Conservation (phyloP, 2,113 vertebrate genomes). For the Scolopax mira region DNA sequence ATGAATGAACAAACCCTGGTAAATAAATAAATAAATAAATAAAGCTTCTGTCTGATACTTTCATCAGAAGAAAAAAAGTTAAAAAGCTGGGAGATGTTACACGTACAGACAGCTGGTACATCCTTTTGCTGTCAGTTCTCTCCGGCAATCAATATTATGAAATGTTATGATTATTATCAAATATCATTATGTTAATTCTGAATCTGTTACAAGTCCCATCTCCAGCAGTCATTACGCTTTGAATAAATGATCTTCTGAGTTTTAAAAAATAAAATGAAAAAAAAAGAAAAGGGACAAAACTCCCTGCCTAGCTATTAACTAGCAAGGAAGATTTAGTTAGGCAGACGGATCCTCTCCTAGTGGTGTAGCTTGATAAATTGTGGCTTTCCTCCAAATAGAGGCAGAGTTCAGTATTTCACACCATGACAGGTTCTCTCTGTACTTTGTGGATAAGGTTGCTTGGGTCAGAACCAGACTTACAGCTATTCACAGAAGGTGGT, state of each 20-base stretch:
- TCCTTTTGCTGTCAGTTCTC: constrained; percentile 49
- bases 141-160: constrained; percentile 65
- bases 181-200: constrained; percentile 64
- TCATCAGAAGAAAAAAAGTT: not conserved
- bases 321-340: constrained; percentile 53
- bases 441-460: constrained; percentile 62
- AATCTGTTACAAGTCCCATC: constrained; percentile 56
- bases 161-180: constrained; percentile 70
- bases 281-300: not conserved
- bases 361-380: constrained; percentile 48
- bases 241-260: constrained; percentile 21
- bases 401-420: constrained; percentile 64
- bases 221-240: not conserved
- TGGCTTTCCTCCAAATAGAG: constrained; percentile 65
- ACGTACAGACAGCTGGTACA: constrained; percentile 35
- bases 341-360: constrained; percentile 29
- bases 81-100: constrained; percentile 29
- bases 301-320: constrained; percentile 38
- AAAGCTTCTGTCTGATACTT: not conserved
- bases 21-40: not conserved
- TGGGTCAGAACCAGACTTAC: constrained; percentile 45
- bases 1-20: not conserved
- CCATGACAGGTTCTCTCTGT: constrained; percentile 67
- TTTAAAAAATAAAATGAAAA: not conserved
- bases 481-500: constrained; percentile 36